These are phyloP conservation scores for Onychomys arenicola DNA, from an alignment of 2,797 vertebrate species.

Conservation along the genomic window DNA sequence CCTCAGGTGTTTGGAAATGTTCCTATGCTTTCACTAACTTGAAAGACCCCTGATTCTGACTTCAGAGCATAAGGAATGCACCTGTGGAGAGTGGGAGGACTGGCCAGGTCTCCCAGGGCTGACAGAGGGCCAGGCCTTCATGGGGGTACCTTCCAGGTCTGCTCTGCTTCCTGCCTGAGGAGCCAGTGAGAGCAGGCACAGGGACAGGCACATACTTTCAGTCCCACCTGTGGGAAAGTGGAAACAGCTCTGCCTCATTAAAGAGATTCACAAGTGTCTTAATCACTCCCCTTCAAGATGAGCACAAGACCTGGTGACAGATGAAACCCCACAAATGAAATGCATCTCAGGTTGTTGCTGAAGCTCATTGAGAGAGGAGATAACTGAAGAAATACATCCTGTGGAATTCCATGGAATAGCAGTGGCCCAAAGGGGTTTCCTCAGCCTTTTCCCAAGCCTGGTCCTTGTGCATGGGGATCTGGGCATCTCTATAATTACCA, in stretches of 20 bases:
- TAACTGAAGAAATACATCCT: neutral
- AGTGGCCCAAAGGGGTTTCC: neutral
- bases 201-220: neutral
- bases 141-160: neutral
- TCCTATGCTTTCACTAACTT: neutral
- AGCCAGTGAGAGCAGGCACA: neutral
- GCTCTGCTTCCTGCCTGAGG: neutral
- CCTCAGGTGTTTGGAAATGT: neutral
- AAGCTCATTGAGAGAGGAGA: neutral
- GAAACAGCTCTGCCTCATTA: neutral
- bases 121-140: neutral
- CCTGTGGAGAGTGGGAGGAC: neutral
- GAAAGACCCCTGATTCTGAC: neutral
- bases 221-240: neutral
- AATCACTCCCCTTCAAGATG: neutral
- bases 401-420: neutral
- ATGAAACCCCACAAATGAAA: neutral
- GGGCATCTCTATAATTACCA: conserved; percentile 79
- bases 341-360: neutral
- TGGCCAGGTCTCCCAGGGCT: neutral
- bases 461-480: neutral
- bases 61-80: neutral
- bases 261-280: neutral
- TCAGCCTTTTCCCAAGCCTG: neutral
- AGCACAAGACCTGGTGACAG: conserved; percentile 42